Conservation (phyloP, 2,797 vertebrate species). For the Hemibagrus guttatus region DNA sequence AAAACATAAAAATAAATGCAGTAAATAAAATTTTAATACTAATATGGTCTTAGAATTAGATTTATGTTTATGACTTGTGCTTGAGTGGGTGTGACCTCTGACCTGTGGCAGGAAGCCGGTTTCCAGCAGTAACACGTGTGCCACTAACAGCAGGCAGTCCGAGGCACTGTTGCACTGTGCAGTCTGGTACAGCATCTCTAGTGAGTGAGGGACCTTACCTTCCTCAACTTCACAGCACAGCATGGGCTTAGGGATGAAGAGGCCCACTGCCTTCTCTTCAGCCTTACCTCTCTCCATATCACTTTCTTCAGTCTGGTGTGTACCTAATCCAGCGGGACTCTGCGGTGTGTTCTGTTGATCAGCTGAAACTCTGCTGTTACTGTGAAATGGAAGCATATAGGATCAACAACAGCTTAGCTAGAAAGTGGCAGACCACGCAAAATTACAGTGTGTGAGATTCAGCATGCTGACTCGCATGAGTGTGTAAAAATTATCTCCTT, state of each 20-base stretch:
- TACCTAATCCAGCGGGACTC: neutral
- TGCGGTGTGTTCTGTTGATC: neutral
- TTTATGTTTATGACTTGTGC: neutral
- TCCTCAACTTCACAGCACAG: slow-evolving; percentile 86
- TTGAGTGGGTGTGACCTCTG: slow-evolving; percentile 31
- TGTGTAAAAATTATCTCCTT: too few relatives aligned
- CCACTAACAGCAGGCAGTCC: slow-evolving; percentile 82
- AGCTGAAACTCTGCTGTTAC: slow-evolving; percentile 41
- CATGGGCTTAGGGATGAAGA: slow-evolving; percentile 82
- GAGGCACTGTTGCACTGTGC: slow-evolving; percentile 69
- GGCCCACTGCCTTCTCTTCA: slow-evolving; percentile 56
- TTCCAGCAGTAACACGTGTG: slow-evolving; percentile 90
- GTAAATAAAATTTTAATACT: neutral
- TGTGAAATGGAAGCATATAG: too few relatives aligned
- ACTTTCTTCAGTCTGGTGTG: neutral
- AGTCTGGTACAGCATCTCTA: slow-evolving; percentile 83
- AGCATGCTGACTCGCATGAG: too few relatives aligned
- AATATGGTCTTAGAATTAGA: neutral
- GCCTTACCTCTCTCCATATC: slow-evolving; percentile 12
- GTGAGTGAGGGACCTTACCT: slow-evolving; percentile 83
- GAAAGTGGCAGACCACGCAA: too few relatives aligned
- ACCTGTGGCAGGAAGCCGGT: slow-evolving; percentile 88
- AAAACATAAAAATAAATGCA: too few relatives aligned
- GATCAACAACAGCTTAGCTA: too few relatives aligned
- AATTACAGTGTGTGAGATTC: too few relatives aligned